Base-by-base conservation (phyloP, 2,113 vertebrate genomes). In the Eretmochelys imbricata region DNA sequence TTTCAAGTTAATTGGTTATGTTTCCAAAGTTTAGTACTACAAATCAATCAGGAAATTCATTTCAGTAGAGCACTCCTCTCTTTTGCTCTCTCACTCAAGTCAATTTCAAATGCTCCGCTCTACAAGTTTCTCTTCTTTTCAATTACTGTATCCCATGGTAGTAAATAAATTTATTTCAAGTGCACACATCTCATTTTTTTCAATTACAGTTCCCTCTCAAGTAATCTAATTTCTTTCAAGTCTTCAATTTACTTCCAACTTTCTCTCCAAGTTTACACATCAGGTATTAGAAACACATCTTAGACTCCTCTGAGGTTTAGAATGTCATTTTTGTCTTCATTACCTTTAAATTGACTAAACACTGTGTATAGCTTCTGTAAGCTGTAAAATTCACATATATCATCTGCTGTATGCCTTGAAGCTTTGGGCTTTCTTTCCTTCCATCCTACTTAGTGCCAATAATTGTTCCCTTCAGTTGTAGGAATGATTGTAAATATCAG, bases 151-250 rank as follows among this genome's bases (percentile, higher is more conserved):
- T 96, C 65, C 93, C 53, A 54, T 93, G 90, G 93, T 90, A 97
- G 94, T 89, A 97, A 96, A 97, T 96, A 96, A 95, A 96, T 96
- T 90, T 93, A 54, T 95, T 96, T 94, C 92, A 82, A 96, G 89
- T 59, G 55, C 83, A 91, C 46, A 82, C 5, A 35, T 95, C 84
- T 96, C 85, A 85, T 88, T 42, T 89, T 93, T 95, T 96, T 93
- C 93, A 96, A 96, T 96, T 96, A 96, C 85, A 80, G 83, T 57
- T 84, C 82, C 4, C 35, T 96, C 88, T 95, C 87, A 89, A 91
- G 94, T 94, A 97, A 96, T 95, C 91, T 84, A 76, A 91, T 97
- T 96, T 96, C 93, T 94, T 96, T 96, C 8, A 7, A 94, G 88
- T 82, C 82, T 88, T 93, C 78, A 89, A 38, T 90, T 96, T 59